Evolutionary conservation across 2,113 vertebrate species (phyloP).

Genomic region (Zapornia atra): DNA sequence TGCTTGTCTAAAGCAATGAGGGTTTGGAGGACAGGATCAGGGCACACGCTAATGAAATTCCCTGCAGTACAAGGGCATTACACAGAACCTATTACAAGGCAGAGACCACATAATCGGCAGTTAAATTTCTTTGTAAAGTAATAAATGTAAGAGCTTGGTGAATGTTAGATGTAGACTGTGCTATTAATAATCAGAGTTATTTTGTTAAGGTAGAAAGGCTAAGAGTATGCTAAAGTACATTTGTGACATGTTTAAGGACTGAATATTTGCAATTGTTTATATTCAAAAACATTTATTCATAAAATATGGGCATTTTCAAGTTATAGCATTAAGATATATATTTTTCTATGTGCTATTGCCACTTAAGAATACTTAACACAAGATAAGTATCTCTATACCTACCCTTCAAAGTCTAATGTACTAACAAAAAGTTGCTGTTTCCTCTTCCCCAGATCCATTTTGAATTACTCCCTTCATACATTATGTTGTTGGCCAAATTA

Average conservation of each 20-base stretch:
- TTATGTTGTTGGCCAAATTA: neutral
- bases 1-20: slow-evolving; percentile 73
- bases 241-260: neutral
- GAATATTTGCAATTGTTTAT: neutral
- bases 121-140: slow-evolving; percentile 62
- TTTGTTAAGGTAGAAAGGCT: neutral
- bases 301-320: neutral
- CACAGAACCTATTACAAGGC: slow-evolving; percentile 28
- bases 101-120: slow-evolving; percentile 41
- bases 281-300: neutral
- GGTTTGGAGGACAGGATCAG: slow-evolving; percentile 70
- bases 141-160: neutral
- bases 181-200: neutral
- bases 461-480: neutral
- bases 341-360: neutral
- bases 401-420: neutral
- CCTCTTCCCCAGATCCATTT: neutral
- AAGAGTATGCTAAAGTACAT: neutral
- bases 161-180: neutral
- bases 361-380: neutral
- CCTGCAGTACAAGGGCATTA: slow-evolving; percentile 66
- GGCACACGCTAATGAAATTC: slow-evolving; percentile 70
- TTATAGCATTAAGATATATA: neutral
- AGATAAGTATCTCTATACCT: neutral
- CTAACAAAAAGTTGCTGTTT: neutral